Evolutionary conservation across 2,888 invertebrate species (phyloP).

Genomic region (Chrysodeixis includens): DNA sequence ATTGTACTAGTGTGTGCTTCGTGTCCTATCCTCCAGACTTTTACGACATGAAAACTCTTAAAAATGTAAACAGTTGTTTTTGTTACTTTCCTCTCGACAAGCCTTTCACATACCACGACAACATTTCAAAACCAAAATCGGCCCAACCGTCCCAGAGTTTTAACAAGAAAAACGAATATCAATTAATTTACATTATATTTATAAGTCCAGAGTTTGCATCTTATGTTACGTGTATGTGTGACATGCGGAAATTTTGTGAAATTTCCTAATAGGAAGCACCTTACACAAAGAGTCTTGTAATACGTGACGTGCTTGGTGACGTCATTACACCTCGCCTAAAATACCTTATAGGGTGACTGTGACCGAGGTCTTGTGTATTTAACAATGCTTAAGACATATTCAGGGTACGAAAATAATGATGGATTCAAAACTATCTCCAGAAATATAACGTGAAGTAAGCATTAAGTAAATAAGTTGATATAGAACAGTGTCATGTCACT

Average conservation of each 20-base stretch:
- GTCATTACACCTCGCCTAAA: constrained; percentile 27
- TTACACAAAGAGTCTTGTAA: constrained; percentile 37
- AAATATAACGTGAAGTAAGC: too few species aligned
- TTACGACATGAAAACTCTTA: too few species aligned
- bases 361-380: constrained; percentile 10
- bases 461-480: not conserved
- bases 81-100: too few species aligned
- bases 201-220: too few species aligned
- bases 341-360: constrained; percentile 1
- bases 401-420: not conserved
- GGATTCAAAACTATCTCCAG: not conserved
- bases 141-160: too few species aligned
- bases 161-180: too few species aligned
- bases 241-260: constrained; percentile 19
- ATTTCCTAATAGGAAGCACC: constrained; percentile 49
- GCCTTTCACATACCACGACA: too few species aligned
- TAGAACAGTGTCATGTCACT: not conserved
- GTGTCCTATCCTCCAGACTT: too few species aligned
- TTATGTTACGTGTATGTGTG: constrained; percentile 35
- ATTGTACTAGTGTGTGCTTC: too few species aligned
- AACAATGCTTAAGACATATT: not conserved
- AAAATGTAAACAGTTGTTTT: too few species aligned
- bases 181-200: too few species aligned
- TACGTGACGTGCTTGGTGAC: constrained; percentile 35
- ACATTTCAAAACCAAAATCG: too few species aligned